These are phyloP conservation scores for Escarpia spicata DNA, from an alignment of 2,888 invertebrate genomes.

Conservation along the genomic window DNA sequence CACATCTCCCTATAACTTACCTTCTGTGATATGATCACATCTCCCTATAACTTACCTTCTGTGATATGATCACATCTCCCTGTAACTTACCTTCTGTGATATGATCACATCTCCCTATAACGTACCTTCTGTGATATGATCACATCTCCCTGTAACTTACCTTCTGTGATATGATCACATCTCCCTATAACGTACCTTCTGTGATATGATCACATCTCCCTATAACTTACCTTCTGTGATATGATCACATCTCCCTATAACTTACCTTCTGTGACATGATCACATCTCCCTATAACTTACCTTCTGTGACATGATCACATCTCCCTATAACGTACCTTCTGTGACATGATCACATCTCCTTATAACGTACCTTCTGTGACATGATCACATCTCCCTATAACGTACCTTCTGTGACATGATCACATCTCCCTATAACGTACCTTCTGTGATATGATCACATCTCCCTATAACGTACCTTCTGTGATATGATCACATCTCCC, in stretches of 20 bases:
- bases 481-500: not conserved
- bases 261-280: conserved; percentile 9
- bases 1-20: not conserved
- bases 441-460: not conserved
- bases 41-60: not conserved
- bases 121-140: not conserved
- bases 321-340: not conserved
- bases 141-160: not conserved
- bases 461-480: not conserved
- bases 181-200: not conserved
- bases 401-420: not conserved
- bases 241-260: not conserved
- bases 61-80: not conserved
- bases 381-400: not conserved
- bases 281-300: not conserved
- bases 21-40: not conserved
- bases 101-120: not conserved
- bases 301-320: not conserved
- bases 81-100: not conserved
- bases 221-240: not conserved
- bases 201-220: not conserved
- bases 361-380: not conserved
- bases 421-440: not conserved
- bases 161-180: not conserved
- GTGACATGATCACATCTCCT: not conserved